These are phyloP conservation scores for Dendrolimus houi DNA, from an alignment of 2,888 invertebrate genomes.

Conservation along the genomic window DNA sequence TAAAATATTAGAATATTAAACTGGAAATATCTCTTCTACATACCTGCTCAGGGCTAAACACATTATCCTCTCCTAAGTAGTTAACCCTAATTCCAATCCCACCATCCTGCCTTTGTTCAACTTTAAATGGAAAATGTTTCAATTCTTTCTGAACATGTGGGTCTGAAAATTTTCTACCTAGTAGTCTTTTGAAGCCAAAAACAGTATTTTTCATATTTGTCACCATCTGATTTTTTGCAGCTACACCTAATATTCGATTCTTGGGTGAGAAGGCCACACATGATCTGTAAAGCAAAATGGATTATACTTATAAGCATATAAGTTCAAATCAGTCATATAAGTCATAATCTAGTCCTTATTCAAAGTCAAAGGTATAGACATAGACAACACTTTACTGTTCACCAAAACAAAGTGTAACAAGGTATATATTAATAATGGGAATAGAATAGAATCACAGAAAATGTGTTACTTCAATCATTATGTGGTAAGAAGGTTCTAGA, in stretches of 20 bases:
- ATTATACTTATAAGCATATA: background rate
- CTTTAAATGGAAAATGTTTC: slow-evolving; percentile 85
- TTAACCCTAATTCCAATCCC: slow-evolving; percentile 91
- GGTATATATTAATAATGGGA: too few relatives aligned
- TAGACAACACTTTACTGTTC: too few relatives aligned
- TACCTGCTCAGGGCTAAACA: slow-evolving; percentile 92
- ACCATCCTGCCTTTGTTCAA: slow-evolving; percentile 85
- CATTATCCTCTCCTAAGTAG: slow-evolving; percentile 90
- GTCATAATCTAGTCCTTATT: too few relatives aligned
- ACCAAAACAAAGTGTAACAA: too few relatives aligned
- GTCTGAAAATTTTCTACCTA: slow-evolving; percentile 94
- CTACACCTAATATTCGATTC: slow-evolving; percentile 95
- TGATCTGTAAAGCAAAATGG: slow-evolving; percentile 79
- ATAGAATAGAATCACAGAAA: too few relatives aligned
- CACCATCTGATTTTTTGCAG: slow-evolving; percentile 97
- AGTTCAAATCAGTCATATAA: background rate
- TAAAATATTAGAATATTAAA: too few relatives aligned
- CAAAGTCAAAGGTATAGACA: too few relatives aligned
- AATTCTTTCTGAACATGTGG: slow-evolving; percentile 91
- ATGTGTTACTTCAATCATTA: too few relatives aligned
- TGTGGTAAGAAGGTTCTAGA: too few relatives aligned
- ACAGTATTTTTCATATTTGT: slow-evolving; percentile 99
- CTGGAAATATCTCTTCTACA: background rate
- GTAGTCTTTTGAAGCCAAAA: slow-evolving; percentile 92
- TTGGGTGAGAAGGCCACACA: slow-evolving; percentile 96